Percentiles rank a stretch among this genome's conserved stretches.
These are phyloP conservation scores for Paratilapia polleni DNA, from an alignment of 2,113 vertebrate genomes.

Conservation along the genomic window DNA sequence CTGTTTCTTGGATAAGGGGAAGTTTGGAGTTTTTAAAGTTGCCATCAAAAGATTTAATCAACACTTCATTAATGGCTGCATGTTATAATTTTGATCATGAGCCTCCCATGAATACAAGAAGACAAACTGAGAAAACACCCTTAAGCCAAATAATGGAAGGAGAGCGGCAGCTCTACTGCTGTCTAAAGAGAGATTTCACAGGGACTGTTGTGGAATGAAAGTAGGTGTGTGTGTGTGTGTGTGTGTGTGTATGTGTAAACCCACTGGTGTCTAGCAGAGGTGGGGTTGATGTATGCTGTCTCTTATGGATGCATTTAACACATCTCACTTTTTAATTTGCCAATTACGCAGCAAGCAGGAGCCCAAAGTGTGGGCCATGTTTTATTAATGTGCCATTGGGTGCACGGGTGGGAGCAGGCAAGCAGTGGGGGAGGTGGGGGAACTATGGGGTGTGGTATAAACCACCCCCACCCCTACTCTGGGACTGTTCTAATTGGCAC, in stretches of 20 bases:
- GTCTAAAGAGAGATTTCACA: slow-evolving; percentile 58
- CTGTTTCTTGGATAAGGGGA: neutral
- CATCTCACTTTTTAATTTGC: slow-evolving; percentile 95
- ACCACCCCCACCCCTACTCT: slow-evolving; percentile 61
- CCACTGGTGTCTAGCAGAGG: slow-evolving; percentile 27
- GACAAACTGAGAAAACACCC: slow-evolving; percentile 58
- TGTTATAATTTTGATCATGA: slow-evolving; percentile 49
- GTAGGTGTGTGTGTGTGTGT: slow-evolving; percentile 11
- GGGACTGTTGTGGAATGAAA: slow-evolving; percentile 10
- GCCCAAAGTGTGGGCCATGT: slow-evolving; percentile 87
- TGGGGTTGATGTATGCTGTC: slow-evolving; percentile 71
- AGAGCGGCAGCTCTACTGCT: slow-evolving; percentile 51
- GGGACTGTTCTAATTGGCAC: slow-evolving; percentile 80
- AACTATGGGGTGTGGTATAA: neutral
- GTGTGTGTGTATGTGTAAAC: neutral
- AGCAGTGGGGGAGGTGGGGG: neutral
- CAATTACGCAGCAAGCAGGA: slow-evolving; percentile 89
- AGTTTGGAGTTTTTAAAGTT: slow-evolving; percentile 4
- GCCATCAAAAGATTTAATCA: slow-evolving; percentile 8
- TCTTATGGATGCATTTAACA: slow-evolving; percentile 83
- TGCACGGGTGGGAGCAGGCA: slow-evolving; percentile 49
- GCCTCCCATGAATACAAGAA: slow-evolving; percentile 30
- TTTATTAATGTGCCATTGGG: slow-evolving; percentile 91
- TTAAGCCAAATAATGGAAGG: slow-evolving; percentile 55
- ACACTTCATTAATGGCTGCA: slow-evolving; percentile 9